A percentile compares a stretch with the other conserved stretches of the same genome.
phyloP scores from a whole-genome alignment of 92 coral and sea anemone genomes.

The Pocillopora meandrina region DNA sequence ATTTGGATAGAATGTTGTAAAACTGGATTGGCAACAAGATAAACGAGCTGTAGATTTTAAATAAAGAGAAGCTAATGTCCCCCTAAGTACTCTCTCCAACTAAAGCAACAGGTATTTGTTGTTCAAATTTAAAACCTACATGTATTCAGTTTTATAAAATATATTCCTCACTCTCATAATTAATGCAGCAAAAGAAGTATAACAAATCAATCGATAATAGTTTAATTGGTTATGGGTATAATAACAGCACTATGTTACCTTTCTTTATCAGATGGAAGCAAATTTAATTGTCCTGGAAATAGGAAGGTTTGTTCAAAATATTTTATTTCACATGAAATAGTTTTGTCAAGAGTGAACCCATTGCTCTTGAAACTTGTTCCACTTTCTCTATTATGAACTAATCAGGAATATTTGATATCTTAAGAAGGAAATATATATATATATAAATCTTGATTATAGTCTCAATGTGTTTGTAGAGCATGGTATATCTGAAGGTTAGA shows the following conservation, averaged over 20 bases:
- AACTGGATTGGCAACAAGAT: background rate
- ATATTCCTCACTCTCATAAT: too few species aligned
- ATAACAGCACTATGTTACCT: background rate
- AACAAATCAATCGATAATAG: too few species aligned
- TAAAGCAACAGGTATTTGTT: background rate
- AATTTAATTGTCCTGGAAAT: conserved; percentile 46
- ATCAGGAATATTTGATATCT: background rate
- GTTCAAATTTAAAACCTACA: too few species aligned
- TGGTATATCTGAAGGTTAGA: too few species aligned
- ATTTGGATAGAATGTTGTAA: background rate
- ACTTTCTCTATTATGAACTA: too few species aligned
- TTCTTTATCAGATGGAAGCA: conserved; percentile 41
- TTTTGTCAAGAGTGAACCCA: background rate
- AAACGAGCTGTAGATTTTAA: background rate
- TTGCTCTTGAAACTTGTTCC: too few species aligned
- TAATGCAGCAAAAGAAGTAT: too few species aligned
- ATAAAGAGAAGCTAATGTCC: too few species aligned
- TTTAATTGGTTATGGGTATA: background rate
- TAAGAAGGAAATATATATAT: too few species aligned
- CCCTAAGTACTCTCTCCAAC: background rate
- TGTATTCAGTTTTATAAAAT: too few species aligned
- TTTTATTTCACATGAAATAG: background rate
- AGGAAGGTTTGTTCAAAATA: conserved; percentile 35
- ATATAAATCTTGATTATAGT: too few species aligned
- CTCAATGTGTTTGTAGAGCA: too few species aligned